phyloP scores from a whole-genome alignment of 2,113 vertebrate genomes.

The Gorilla gorilla region DNA sequence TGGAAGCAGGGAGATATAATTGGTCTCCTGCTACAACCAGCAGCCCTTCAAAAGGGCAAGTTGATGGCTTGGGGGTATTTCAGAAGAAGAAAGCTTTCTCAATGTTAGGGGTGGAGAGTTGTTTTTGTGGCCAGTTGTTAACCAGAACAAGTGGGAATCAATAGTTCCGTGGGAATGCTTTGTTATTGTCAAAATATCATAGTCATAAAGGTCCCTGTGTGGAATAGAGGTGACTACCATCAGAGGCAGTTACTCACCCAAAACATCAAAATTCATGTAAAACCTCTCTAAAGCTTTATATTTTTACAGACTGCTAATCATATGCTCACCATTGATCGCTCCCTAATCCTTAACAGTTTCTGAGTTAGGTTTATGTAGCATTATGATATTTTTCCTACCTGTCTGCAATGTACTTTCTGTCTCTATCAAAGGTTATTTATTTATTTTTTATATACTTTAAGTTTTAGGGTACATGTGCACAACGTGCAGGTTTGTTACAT shows the following conservation, averaged over 20 bases:
- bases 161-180: not conserved
- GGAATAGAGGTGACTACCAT: fast-evolving
- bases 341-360: not conserved
- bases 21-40: not conserved
- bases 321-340: too few species aligned
- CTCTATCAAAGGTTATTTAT: not conserved
- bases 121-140: not conserved
- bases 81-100: not conserved
- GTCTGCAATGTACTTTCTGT: fast-evolving
- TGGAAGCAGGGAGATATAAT: not conserved
- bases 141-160: fast-evolving
- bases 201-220: not conserved
- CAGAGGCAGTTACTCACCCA: not conserved
- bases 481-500: too few species aligned
- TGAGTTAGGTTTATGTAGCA: not conserved
- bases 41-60: not conserved
- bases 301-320: not conserved
- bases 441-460: not conserved
- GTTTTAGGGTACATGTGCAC: too few species aligned
- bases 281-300: not conserved
- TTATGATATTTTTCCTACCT: fast-evolving
- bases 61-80: not conserved
- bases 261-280: not conserved
- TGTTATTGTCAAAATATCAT: not conserved
- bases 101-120: fast-evolving